Percentiles rank a stretch among this genome's conserved stretches.
phyloP scores from a whole-genome alignment of 2,113 vertebrate species.

The Kryptolebias marmoratus region DNA sequence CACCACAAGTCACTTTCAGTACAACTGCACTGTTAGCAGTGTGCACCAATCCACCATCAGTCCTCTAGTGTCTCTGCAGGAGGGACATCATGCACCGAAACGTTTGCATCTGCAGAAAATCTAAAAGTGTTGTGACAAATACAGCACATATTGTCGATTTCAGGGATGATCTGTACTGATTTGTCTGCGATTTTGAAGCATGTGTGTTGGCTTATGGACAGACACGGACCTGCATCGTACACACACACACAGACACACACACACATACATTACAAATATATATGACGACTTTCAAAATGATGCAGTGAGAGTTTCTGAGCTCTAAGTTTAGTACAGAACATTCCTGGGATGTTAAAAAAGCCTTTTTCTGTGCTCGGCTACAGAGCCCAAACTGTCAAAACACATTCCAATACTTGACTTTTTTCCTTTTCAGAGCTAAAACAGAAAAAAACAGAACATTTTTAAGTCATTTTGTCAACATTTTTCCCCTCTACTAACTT shows the following conservation, averaged over 20 bases:
- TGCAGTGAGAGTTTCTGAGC: conserved; percentile 72
- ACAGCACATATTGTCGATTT: conserved; percentile 46
- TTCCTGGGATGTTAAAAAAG: conserved; percentile 37
- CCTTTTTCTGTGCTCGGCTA: neutral
- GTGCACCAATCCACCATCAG: conserved; percentile 44
- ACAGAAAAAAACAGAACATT: neutral
- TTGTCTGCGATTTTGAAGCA: conserved; percentile 26
- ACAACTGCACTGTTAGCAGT: conserved; percentile 31
- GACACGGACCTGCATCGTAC: conserved; percentile 40
- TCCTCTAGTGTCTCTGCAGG: conserved; percentile 57
- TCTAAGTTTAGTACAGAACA: conserved; percentile 40
- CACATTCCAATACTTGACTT: conserved; percentile 49
- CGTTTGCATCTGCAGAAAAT: conserved; percentile 25
- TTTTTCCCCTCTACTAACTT: conserved; percentile 19
- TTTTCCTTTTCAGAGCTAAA: neutral
- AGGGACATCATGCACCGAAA: conserved; percentile 38
- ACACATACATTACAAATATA: conserved; percentile 54
- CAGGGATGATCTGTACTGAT: conserved; percentile 36
- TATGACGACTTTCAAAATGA: conserved; percentile 83
- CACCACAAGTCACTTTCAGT: conserved; percentile 48
- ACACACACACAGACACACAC: conserved; percentile 7
- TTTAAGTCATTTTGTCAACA: neutral
- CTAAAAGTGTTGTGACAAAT: conserved; percentile 26
- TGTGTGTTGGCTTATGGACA: conserved; percentile 49
- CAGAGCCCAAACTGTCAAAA: conserved; percentile 31